Conservation (phyloP, 37 sponge, comb jelly and placozoan genomes). For the Crambe crambe region DNA sequence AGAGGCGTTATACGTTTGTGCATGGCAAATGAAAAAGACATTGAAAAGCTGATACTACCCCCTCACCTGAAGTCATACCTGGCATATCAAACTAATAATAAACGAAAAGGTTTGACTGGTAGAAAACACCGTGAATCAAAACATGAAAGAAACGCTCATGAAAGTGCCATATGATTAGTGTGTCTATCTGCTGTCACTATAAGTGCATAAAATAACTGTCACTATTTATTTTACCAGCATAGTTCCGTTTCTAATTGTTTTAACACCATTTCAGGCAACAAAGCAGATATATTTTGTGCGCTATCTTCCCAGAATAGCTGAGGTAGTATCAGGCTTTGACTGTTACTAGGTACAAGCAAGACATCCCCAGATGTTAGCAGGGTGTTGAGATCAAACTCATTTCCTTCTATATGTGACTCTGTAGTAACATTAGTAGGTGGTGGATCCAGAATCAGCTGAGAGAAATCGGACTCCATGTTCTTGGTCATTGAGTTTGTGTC, state of each 20-base stretch:
- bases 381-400: not conserved
- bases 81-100: not conserved
- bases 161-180: too few relatives aligned
- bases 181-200: too few relatives aligned
- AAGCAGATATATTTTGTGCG: not conserved
- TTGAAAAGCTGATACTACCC: slow-evolving; percentile 50
- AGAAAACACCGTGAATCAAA: too few relatives aligned
- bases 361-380: slow-evolving; percentile 12
- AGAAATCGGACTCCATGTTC: not conserved
- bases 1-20: slow-evolving; percentile 51
- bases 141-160: not conserved
- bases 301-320: slow-evolving; percentile 34
- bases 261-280: not conserved
- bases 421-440: not conserved
- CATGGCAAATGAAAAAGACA: slow-evolving; percentile 20
- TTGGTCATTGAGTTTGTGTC: not conserved
- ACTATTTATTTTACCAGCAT: slow-evolving; percentile 30
- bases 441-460: not conserved
- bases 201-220: too few relatives aligned
- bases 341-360: not conserved
- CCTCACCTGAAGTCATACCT: slow-evolving; percentile 51
- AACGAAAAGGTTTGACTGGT: not conserved
- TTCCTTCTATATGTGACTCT: not conserved
- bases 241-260: slow-evolving; percentile 5
- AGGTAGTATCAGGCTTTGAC: slow-evolving; percentile 28